Conservation (phyloP, 2,888 invertebrate genomes). For the Meganola albula region DNA sequence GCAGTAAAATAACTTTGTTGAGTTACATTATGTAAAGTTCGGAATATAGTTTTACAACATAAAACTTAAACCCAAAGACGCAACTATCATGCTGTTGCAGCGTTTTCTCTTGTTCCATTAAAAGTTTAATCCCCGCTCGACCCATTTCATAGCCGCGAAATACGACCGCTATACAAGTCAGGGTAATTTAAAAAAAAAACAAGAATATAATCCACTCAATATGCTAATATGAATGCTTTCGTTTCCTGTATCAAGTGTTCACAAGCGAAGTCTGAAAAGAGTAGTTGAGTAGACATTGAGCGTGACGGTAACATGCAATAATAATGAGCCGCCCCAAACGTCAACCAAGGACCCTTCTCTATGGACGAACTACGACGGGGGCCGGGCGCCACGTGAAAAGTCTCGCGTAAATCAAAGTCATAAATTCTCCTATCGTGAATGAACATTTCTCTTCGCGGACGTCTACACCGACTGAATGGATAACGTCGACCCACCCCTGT, state of each 20-base stretch:
- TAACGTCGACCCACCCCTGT: slow-evolving; percentile 70
- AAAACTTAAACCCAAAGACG: background rate
- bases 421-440: slow-evolving; percentile 76
- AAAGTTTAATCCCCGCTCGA: slow-evolving; percentile 8
- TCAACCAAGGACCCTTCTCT: slow-evolving; percentile 62
- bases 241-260: slow-evolving; percentile 54
- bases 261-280: slow-evolving; percentile 51
- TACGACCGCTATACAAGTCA: slow-evolving; percentile 15
- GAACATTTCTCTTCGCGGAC: slow-evolving; percentile 76
- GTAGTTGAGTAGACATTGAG: slow-evolving; percentile 26
- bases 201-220: slow-evolving; percentile 41
- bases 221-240: slow-evolving; percentile 61
- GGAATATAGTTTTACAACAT: too few species aligned
- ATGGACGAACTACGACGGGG: slow-evolving; percentile 51
- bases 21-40: too few species aligned
- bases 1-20: too few species aligned
- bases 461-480: slow-evolving; percentile 73
- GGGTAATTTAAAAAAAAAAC: slow-evolving; percentile 28
- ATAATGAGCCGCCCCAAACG: slow-evolving; percentile 57
- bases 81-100: background rate
- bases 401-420: slow-evolving; percentile 74
- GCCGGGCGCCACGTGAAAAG: slow-evolving; percentile 64
- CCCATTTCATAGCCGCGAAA: slow-evolving; percentile 5
- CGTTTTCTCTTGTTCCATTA: slow-evolving; percentile 6
- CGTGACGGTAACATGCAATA: slow-evolving; percentile 50